Conservation (phyloP, 2,888 invertebrate species). For the Melinaea marsaeus region DNA sequence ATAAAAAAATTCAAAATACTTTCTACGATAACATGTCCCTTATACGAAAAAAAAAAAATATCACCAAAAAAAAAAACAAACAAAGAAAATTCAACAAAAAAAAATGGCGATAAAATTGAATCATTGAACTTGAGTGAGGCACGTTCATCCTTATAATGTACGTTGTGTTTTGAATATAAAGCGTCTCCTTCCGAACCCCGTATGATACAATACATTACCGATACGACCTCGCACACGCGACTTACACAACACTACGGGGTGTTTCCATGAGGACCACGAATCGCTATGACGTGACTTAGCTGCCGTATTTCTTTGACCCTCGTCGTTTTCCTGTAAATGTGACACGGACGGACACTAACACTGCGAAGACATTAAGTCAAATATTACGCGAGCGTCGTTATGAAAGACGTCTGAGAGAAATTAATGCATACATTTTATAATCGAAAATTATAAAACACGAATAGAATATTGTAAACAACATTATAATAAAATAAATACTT, state of each 20-base stretch:
- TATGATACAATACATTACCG: conserved; percentile 35
- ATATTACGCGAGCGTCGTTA: conserved; percentile 27
- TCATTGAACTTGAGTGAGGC: conserved; percentile 33
- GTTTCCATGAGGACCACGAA: conserved; percentile 47
- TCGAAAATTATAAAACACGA: not conserved
- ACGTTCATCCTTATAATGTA: conserved; percentile 35
- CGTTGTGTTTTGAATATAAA: conserved; percentile 33
- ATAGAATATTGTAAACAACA: not conserved
- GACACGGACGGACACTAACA: conserved; percentile 16
- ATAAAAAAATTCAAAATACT: no score
- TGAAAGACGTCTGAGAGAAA: conserved; percentile 15
- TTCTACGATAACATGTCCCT: no score
- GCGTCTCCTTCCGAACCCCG: conserved; percentile 35
- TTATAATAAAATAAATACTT: not conserved
- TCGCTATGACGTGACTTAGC: conserved; percentile 59
- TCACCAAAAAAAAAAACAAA: no score
- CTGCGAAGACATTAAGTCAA: conserved; percentile 17
- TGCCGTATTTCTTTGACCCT: conserved; percentile 54
- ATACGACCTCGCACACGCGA: conserved; percentile 49
- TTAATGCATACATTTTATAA: conserved; percentile 9
- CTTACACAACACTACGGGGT: conserved; percentile 54
- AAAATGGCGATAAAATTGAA: conserved; percentile 23
- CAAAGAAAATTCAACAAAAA: conserved; percentile 12
- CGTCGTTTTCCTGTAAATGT: conserved; percentile 54
- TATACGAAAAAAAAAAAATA: no score